Base-by-base conservation (phyloP, 92 coral and sea anemone genomes). In the Epizoanthus fatuus region DNA sequence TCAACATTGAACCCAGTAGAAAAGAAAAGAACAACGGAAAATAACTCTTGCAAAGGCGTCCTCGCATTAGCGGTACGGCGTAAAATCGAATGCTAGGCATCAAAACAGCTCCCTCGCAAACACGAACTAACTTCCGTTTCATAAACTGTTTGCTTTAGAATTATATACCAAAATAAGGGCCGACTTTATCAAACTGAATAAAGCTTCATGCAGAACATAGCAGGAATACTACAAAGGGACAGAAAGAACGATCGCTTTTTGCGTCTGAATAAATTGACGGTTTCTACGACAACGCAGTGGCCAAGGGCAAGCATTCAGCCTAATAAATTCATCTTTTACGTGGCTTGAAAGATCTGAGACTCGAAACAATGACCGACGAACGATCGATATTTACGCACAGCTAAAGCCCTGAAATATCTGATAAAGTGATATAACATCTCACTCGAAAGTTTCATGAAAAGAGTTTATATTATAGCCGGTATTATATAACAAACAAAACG, bases 1-100 rank as follows among this genome's bases (percentile, higher is more conserved):
- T 77, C 11, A 77, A 16, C 47, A 69, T 52, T 7, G 69, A 60
- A 58, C 82, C 82, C 32, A 77, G 82, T 55, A 60, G 13, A 58
- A 77, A 77, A 10, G 82, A 77, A 42, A 77, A 20, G 5, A 77
- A 19, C 8, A 77, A 40, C 0, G 82, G 69, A 14, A 62, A 77
- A 55, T 77, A 40, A 69, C 45, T 77, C 65, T 60, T 77, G 58
- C 62, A 38, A 77, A 60, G 25, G n/a, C 82, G 82, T 5, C 69
- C 52, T 19, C 82, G 82, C 65, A 60, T 12, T 60, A 77, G 70
- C 7, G 82, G 58, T 42, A 77, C 56, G 20, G 58, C 54, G 16
- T 2, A 38, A 3, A 76, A 7, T 39, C 82, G 58, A 3, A n/a
- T 19, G 10, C 20, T 40, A 60, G 40, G 70, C 82, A 77, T 77